Conservation (phyloP, 1,140 invertebrate species). For the Drosophila arizonae region DNA sequence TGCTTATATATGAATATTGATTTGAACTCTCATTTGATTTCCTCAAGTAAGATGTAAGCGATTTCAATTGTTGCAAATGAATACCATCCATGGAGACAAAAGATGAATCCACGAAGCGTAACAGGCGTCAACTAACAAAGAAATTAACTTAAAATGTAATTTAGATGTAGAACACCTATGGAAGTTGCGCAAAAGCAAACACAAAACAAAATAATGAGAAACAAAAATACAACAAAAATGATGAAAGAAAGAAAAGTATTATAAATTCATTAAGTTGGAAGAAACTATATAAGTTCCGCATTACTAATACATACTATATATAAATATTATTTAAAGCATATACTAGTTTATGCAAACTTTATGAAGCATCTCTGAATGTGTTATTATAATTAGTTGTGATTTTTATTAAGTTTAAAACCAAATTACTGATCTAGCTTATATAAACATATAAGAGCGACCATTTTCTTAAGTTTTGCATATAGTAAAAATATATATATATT, state of each 20-base stretch:
- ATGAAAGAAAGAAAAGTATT: slow-evolving; percentile 28
- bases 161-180: slow-evolving; percentile 42
- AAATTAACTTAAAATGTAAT: slow-evolving; percentile 48
- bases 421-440: slow-evolving; percentile 50
- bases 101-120: slow-evolving; percentile 15
- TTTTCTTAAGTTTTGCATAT: slow-evolving; percentile 45
- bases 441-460: slow-evolving; percentile 33
- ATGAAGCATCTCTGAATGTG: slow-evolving; percentile 51
- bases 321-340: slow-evolving; percentile 45
- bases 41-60: slow-evolving; percentile 41
- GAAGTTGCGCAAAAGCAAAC: slow-evolving; percentile 15
- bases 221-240: slow-evolving; percentile 1
- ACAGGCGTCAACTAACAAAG: slow-evolving; percentile 42
- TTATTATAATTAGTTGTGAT: slow-evolving; percentile 75
- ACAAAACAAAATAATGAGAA: not conserved
- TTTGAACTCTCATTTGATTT: slow-evolving; percentile 21
- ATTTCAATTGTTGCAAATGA: slow-evolving; percentile 52
- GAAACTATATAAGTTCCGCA: slow-evolving; percentile 21
- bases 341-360: slow-evolving; percentile 47
- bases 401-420: slow-evolving; percentile 57
- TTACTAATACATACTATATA: slow-evolving; percentile 13
- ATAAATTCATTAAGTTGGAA: slow-evolving; percentile 36
- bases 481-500: slow-evolving; percentile 49
- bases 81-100: slow-evolving; percentile 38
- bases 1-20: slow-evolving; percentile 31